phyloP scores from a whole-genome alignment of 2,113 vertebrate species.

The Nannospalax galili region DNA sequence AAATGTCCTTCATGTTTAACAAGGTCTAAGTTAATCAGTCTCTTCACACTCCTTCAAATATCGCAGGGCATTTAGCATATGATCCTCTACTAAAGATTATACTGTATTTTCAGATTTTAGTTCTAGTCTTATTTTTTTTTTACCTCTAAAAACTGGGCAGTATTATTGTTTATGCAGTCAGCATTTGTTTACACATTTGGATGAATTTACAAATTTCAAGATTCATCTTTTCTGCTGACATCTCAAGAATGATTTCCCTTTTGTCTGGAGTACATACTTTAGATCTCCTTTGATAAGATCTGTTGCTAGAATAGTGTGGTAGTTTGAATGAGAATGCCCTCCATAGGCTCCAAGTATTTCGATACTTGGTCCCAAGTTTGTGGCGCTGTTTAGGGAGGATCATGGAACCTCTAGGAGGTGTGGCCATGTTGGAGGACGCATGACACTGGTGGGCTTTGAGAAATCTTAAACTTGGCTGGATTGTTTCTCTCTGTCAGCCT shows the following conservation, averaged over 20 bases:
- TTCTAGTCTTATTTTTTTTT: slow-evolving; percentile 14
- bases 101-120: neutral
- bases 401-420: too few species aligned
- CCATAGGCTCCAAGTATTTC: too few species aligned
- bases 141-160: too few species aligned
- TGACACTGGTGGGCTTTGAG: too few species aligned
- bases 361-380: too few species aligned
- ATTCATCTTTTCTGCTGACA: neutral
- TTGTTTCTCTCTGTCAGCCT: too few species aligned
- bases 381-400: too few species aligned
- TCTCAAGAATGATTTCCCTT: neutral
- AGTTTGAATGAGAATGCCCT: too few species aligned
- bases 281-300: neutral
- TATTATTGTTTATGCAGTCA: neutral
- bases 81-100: neutral
- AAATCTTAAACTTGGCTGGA: too few species aligned
- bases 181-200: neutral
- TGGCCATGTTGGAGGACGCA: too few species aligned
- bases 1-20: slow-evolving; percentile 6
- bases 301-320: neutral
- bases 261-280: neutral
- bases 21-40: slow-evolving; percentile 35
- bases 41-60: neutral
- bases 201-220: neutral
- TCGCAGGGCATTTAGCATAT: neutral